Evolutionary conservation across 2,888 invertebrate genomes (phyloP), one percentile per base, ranked within the genome.

Genomic region (Caenorhabditis macrosperma): DNA sequence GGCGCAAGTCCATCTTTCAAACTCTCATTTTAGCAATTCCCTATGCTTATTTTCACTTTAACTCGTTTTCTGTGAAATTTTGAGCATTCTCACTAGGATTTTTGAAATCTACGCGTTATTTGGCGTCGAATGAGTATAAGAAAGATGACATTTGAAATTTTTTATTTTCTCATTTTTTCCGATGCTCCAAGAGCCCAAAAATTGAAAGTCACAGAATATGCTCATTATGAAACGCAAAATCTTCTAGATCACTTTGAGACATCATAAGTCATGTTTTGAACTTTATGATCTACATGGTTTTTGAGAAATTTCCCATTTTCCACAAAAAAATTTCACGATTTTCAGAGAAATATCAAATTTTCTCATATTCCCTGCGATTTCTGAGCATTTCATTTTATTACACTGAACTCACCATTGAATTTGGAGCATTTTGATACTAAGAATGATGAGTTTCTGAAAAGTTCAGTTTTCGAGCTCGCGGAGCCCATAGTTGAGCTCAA

Each of bases 181-280:
- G 26, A 17, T 30, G 52, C 52, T 26, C 26, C 4, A 54, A 30
- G 30, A n/a, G 28, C 30, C 30, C 50, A 10, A 50, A 50, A 50
- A 50, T 15, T 17, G n/a, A 50, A 50, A 17, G 12, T 50, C 17
- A 54, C 15, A 5, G 15, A n/a, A 30, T 9, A 2, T 26, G 17
- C 30, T 28, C 52, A n/a, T 28, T 7, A 54, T 54, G 15, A 54
- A 15, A 44, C 50, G 22, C 50, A 50, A 50, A 50, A 50, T 15
- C 10, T 24, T 50, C 50, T 20, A 17, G 4, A 44, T 44, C 9
- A 17, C n/a, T 33, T 33, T 33, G 33, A 33, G 33, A 33, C 33
- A 10, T 33, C 6, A 10, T 33, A 33, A 33, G 10, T 10, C 10
- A 33, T 33, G 10, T 7, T 33, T 33, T n/a, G n/a, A n/a, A 33